Conservation (phyloP, 2,113 vertebrate genomes). For the Pangasianodon hypophthalmus region DNA sequence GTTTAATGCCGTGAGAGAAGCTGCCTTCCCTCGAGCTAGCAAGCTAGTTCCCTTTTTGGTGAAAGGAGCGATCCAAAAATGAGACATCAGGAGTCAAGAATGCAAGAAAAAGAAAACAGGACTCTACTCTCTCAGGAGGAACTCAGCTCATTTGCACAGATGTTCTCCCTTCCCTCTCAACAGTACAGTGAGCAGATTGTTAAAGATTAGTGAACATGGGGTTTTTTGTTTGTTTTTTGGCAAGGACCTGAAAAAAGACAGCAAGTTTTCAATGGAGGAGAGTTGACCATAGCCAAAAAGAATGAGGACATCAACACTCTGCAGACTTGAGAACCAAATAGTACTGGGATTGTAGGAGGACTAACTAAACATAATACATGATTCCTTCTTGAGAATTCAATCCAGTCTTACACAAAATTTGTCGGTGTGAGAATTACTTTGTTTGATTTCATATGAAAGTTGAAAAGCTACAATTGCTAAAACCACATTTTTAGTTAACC, state of each 20-base stretch:
- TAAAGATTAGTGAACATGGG: conserved; percentile 25
- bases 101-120: conserved; percentile 25
- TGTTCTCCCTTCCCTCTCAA: conserved; percentile 36
- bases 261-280: not conserved
- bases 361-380: not conserved
- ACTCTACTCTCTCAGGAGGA: conserved; percentile 34
- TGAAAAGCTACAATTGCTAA: not conserved
- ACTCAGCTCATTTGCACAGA: conserved; percentile 28
- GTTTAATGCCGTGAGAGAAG: conserved; percentile 5
- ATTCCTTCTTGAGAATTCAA: not conserved
- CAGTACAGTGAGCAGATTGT: conserved; percentile 37
- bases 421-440: not conserved
- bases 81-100: conserved; percentile 39
- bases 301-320: conserved; percentile 3
- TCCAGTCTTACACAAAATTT: not conserved
- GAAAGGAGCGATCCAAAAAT: conserved; percentile 15
- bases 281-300: conserved; percentile 1
- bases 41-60: conserved; percentile 3
- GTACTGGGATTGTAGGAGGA: not conserved
- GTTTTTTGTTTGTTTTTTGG: not conserved
- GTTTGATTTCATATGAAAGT: not conserved
- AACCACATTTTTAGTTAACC: not conserved
- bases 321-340: not conserved
- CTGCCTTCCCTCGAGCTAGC: conserved; percentile 2
- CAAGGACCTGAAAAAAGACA: conserved; percentile 8